Conservation (phyloP, 1,140 invertebrate genomes). For the Elysia chlorotica region DNA sequence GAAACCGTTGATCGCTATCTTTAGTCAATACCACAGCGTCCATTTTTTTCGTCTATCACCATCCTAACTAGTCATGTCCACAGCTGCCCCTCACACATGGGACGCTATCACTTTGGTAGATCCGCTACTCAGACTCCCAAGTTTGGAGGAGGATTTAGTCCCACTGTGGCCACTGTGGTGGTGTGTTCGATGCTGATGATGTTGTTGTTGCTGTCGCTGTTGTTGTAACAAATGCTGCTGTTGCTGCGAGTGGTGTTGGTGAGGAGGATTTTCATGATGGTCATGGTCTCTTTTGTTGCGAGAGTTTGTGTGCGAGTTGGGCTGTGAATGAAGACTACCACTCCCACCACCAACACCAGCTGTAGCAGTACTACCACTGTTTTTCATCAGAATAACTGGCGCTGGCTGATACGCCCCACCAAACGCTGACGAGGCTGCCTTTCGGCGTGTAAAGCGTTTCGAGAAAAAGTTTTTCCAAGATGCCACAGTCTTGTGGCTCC, state of each 20-base stretch:
- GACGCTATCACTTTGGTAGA: constrained; percentile 41
- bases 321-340: too few relatives aligned
- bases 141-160: too few relatives aligned
- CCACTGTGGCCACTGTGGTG: neutral
- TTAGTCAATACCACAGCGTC: neutral
- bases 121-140: constrained; percentile 22
- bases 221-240: too few relatives aligned
- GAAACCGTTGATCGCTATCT: too few relatives aligned
- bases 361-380: too few relatives aligned
- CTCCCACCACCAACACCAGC: too few relatives aligned
- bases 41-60: neutral
- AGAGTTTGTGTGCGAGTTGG: too few relatives aligned
- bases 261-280: too few relatives aligned
- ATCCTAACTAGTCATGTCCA: neutral
- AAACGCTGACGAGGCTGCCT: constrained; percentile 40
- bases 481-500: constrained; percentile 56
- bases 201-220: too few relatives aligned
- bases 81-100: constrained; percentile 25
- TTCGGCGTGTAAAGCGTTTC: constrained; percentile 47
- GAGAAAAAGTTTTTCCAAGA: constrained; percentile 59
- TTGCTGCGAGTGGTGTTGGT: too few relatives aligned
- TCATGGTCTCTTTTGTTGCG: too few relatives aligned
- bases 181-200: too few relatives aligned
- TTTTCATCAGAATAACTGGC: constrained; percentile 48
- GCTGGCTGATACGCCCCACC: constrained; percentile 47